Evolutionary conservation across 2,113 vertebrate genomes (phyloP).

Genomic region (Vanacampus margaritifer): DNA sequence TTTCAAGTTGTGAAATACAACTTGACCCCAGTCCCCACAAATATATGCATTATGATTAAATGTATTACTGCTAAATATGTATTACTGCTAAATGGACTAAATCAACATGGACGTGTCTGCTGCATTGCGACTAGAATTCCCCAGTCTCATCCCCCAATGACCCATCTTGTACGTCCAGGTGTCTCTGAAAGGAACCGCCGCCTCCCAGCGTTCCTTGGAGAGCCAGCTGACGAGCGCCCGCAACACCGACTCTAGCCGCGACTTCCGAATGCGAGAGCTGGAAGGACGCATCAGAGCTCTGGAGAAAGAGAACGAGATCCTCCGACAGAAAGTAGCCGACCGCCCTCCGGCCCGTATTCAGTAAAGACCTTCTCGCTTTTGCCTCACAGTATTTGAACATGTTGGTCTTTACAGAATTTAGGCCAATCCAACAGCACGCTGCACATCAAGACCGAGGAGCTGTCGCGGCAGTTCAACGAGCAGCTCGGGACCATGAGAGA

Average conservation of each 20-base stretch:
- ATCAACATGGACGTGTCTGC: too few relatives aligned
- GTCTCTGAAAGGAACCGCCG: slow-evolving; percentile 76
- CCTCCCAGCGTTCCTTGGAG: slow-evolving; percentile 77
- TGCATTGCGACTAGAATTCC: too few relatives aligned
- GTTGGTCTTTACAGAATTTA: slow-evolving; percentile 47
- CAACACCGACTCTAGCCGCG: slow-evolving; percentile 72
- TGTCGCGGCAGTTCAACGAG: slow-evolving; percentile 84
- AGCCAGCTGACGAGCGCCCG: slow-evolving; percentile 72
- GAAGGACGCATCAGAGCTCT: slow-evolving; percentile 79
- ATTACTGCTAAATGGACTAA: too few relatives aligned
- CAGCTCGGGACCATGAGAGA: slow-evolving; percentile 78
- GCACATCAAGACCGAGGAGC: slow-evolving; percentile 82
- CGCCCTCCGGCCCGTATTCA: neutral
- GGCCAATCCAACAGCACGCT: slow-evolving; percentile 65
- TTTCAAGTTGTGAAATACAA: too few relatives aligned
- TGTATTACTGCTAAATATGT: too few relatives aligned
- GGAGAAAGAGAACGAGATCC: slow-evolving; percentile 88
- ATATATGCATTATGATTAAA: too few relatives aligned
- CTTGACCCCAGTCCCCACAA: too few relatives aligned
- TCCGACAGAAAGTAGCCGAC: slow-evolving; percentile 80
- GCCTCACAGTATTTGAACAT: neutral
- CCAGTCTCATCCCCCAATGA: neutral
- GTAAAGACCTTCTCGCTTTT: neutral
- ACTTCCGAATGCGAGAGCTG: slow-evolving; percentile 85
- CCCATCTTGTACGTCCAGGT: slow-evolving; percentile 55